Evolutionary conservation across 2,797 vertebrate species (phyloP), one percentile per base, ranked within the genome.

Genomic region (Aplochiton taeniatus): DNA sequence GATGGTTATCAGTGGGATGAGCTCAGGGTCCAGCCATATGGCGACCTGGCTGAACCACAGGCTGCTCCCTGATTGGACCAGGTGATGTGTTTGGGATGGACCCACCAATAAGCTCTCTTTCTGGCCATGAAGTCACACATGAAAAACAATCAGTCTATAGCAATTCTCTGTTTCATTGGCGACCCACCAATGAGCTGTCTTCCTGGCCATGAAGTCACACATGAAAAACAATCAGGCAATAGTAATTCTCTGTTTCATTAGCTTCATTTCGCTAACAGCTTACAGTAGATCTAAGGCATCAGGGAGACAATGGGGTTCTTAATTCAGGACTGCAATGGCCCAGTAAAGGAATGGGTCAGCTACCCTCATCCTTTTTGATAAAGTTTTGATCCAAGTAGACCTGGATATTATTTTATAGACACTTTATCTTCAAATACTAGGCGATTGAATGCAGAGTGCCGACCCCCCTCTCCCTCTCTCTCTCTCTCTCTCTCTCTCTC

Each of bases 1-100:
- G 58, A 80, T 75, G 70, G 76, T 75, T 77, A 71, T 83, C 77
- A 81, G 20, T 79, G 14, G 76, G 45, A 59, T 11, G 47, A 8
- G 52, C 20, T 19, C 52, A 12, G 2, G 31, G 31, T 31, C 31
- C 31, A 31, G 31, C 31, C 31, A 31, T 6, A 31, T 6, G 31
- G 31, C 31, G 31, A 31, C 31, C 31, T 31, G 31, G 31, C 31
- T 31, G 31, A 31, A 31, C 31, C 31, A 31, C 31, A 31, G 31
- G 31, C 31, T 31, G 31, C 31, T 11, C 17, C 51, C 51, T 45
- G 56, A 47, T 4, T 46, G 58, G 58, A 59, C 8, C 1, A 59
- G 11, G 43, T 18, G 57, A 59, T 45, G 16, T 45, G 19, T 59
- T 11, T 11, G 43, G 50, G 3, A 17, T 51, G 56, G 8, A 45